Base-by-base conservation (phyloP, 2,888 invertebrate genomes). In the Ectropis crepuscularia region DNA sequence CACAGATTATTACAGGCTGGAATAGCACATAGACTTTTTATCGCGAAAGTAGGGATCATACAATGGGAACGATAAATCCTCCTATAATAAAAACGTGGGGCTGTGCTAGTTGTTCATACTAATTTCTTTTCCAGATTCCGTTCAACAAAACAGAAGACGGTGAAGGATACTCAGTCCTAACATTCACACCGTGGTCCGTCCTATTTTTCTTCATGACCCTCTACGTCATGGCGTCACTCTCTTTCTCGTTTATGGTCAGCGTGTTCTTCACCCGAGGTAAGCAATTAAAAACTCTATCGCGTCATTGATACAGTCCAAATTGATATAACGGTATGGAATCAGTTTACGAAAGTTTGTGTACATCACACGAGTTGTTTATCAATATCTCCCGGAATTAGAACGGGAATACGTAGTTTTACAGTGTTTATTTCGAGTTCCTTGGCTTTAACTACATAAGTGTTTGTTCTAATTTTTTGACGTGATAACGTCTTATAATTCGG, bases 261-360 rank as follows among this genome's bases (percentile, higher is more conserved):
- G 95, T 96, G 0, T 95, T 97, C 78, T 98, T 97, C 83, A 94
- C 95, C 0, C 96, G 95, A 94, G 96, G 96, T 96, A 90, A 90
- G 78, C 61, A 10, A 28, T 36, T 61, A 9, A 12, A 42, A n/a
- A 37, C 37, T 45, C 11, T 47, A 42, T 47, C 6, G n/a, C n/a
- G 9, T 39, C 36, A 51, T 12, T 11, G 9, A 45, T 53, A 50
- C 9, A 11, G 16, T 39, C 16, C 7, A 36, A 12, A 16, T 8
- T 51, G 41, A 50, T 50, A 10, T 12, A 42, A 41, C 8, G 5
- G 11, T n/a, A 10, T n/a, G 9, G 10, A 41, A 9, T 46, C 43
- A 12, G 28, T n/a, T 11, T 41, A n/a, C 12, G 53, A 47, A n/a
- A 7, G 42, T 37, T 43, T 54, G 47, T 43, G 54, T 6, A 54